Evolutionary conservation across 2,797 vertebrate genomes (phyloP).

Genomic region (Xenentodon cancila): DNA sequence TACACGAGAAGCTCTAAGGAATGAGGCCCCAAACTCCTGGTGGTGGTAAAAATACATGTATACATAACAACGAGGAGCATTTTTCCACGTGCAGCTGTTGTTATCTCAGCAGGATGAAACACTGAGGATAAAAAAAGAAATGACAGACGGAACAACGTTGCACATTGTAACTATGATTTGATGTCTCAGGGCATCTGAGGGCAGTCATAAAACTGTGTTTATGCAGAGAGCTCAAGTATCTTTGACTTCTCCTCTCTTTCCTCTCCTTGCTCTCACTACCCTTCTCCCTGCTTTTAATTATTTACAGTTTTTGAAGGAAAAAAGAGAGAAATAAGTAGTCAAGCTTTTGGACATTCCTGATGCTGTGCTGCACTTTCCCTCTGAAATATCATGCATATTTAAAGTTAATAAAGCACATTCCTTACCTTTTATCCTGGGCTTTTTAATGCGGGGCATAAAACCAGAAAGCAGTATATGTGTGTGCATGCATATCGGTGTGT

Average conservation of each 20-base stretch:
- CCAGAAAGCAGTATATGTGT: slow-evolving; percentile 30
- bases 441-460: slow-evolving; percentile 74
- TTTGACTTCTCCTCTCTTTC: slow-evolving; percentile 57
- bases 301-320: slow-evolving; percentile 73
- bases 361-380: slow-evolving; percentile 79
- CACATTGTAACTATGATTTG: slow-evolving; percentile 51
- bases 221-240: slow-evolving; percentile 69
- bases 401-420: slow-evolving; percentile 85
- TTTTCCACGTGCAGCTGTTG: slow-evolving; percentile 27
- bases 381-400: slow-evolving; percentile 86
- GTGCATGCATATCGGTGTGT: slow-evolving; percentile 18
- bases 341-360: slow-evolving; percentile 82
- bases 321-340: slow-evolving; percentile 78
- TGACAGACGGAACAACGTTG: slow-evolving; percentile 32
- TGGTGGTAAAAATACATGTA: slow-evolving; percentile 12
- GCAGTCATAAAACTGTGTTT: slow-evolving; percentile 79
- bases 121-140: slow-evolving; percentile 12
- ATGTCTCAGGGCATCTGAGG: slow-evolving; percentile 68
- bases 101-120: not conserved
- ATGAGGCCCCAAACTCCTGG: slow-evolving; percentile 28
- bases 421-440: slow-evolving; percentile 82
- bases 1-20: slow-evolving; percentile 19
- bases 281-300: slow-evolving; percentile 76
- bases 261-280: slow-evolving; percentile 20
- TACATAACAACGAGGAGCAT: not conserved